Conservation (phyloP, 2,113 vertebrate species). For the Marmota monax region DNA sequence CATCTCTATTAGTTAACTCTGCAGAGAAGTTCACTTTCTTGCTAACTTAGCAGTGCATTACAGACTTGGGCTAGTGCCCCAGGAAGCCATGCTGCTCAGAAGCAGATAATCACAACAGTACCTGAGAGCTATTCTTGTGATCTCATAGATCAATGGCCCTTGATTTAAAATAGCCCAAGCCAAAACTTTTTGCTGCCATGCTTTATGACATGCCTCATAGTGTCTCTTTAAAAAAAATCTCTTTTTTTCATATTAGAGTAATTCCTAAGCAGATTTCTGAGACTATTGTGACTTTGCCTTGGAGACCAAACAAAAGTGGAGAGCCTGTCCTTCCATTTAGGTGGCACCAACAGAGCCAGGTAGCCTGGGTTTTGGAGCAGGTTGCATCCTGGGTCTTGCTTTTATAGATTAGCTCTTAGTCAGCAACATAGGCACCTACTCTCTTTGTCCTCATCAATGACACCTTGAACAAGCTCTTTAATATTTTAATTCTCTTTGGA, state of each 20-base stretch:
- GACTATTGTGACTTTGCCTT: background rate
- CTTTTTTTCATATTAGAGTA: background rate
- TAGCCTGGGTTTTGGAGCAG: background rate
- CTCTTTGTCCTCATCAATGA: background rate
- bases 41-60: background rate
- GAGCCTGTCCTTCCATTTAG: background rate
- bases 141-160: background rate
- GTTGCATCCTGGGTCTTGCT: background rate
- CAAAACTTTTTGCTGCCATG: background rate
- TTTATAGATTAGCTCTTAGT: background rate
- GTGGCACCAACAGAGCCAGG: too few relatives aligned
- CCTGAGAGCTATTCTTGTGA: background rate
- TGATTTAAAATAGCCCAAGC: background rate
- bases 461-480: background rate
- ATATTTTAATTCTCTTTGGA: background rate
- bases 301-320: background rate
- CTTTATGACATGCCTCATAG: background rate
- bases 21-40: background rate
- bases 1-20: background rate
- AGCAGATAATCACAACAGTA: background rate
- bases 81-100: background rate
- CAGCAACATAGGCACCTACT: background rate
- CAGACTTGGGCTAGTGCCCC: background rate
- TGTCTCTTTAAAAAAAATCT: background rate
- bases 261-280: background rate